Evolutionary conservation across 2,888 invertebrate species (phyloP), one percentile per base, ranked within the genome.

Genomic region (Drosophila mercatorum): DNA sequence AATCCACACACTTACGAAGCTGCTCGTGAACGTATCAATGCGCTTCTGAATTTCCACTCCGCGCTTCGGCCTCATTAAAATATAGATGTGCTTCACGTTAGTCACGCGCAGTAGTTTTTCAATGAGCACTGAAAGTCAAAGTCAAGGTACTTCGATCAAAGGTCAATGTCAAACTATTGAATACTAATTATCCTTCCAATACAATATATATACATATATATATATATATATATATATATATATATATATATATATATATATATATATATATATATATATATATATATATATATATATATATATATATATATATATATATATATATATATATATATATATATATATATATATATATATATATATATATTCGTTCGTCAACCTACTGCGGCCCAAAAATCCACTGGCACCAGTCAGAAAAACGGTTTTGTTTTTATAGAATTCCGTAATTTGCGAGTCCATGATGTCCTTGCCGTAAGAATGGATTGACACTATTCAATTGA

Each of bases 11-110:
- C 89, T 94, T 90, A 95, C 95, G 28, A 94, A 94, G 80, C 96
- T 95, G 22, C 76, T 96, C 95, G 12, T 96, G 93, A 78, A 41
- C 2, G 95, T 94, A 11, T 95, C 95, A 61, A 96, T 55, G 92
- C 67, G 96, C 94, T 1, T 95, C 94, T 78, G 94, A 44, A 95
- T 93, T 78, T 95, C 95, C 89, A 95, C 95, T 0, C 93, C 96
- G 91, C 94, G 94, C 89, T 95, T 95, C 38, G 93, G 90, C 51
- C 95, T 92, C 28, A 95, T 92, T 46, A 95, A 90, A 38, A 95
- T 81, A 82, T 94, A 95, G 68, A 95, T 92, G 14, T 93, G 93
- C 34, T 93, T 93, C 8, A 95, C 84, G 44, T 94, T 93, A 44
- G 95, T 95, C 14, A 93, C 93, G 56, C 95, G 93, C 36, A 95